A percentile compares a stretch with the other conserved stretches of the same genome.
phyloP scores from a whole-genome alignment of 2,797 vertebrate genomes.

The Galagoides demidoff region DNA sequence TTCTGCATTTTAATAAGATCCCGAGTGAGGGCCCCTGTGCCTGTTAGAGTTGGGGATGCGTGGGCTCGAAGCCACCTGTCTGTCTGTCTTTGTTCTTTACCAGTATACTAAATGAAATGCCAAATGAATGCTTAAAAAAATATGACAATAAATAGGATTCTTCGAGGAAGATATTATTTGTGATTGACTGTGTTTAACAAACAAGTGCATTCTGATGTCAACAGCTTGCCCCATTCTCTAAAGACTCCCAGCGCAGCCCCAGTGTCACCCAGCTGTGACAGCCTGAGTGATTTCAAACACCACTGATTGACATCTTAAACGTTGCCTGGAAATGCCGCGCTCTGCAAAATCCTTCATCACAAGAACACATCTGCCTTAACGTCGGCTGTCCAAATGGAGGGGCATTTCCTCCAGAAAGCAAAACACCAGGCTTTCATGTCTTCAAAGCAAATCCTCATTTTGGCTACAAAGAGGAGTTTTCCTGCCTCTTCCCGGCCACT shows the following conservation, averaged over 20 bases:
- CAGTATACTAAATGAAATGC: not conserved
- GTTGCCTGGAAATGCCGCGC: slow-evolving; percentile 66
- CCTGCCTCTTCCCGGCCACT: not conserved
- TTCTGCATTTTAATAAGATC: slow-evolving; percentile 56
- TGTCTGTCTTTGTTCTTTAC: slow-evolving; percentile 49
- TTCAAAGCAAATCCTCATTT: slow-evolving; percentile 65
- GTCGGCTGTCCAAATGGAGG: slow-evolving; percentile 59
- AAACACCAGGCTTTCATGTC: slow-evolving; percentile 71
- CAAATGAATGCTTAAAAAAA: slow-evolving; percentile 49
- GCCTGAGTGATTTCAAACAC: slow-evolving; percentile 76
- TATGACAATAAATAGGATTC: slow-evolving; percentile 26
- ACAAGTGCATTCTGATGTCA: slow-evolving; percentile 71
- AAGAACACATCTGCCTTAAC: slow-evolving; percentile 76
- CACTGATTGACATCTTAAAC: slow-evolving; percentile 80
- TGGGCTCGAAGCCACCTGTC: not conserved
- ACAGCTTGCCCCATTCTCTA: slow-evolving; percentile 58
- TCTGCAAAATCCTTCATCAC: slow-evolving; percentile 80
- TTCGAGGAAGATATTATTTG: slow-evolving; percentile 63
- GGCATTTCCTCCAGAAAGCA: slow-evolving; percentile 74
- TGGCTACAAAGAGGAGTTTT: slow-evolving; percentile 51
- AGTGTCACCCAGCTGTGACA: slow-evolving; percentile 80
- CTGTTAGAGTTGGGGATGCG: not conserved
- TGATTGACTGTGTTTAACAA: slow-evolving; percentile 73
- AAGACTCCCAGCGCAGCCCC: slow-evolving; percentile 48
- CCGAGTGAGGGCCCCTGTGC: not conserved